Conservation (phyloP, 2,888 invertebrate species). For the Onchidella celtica region DNA sequence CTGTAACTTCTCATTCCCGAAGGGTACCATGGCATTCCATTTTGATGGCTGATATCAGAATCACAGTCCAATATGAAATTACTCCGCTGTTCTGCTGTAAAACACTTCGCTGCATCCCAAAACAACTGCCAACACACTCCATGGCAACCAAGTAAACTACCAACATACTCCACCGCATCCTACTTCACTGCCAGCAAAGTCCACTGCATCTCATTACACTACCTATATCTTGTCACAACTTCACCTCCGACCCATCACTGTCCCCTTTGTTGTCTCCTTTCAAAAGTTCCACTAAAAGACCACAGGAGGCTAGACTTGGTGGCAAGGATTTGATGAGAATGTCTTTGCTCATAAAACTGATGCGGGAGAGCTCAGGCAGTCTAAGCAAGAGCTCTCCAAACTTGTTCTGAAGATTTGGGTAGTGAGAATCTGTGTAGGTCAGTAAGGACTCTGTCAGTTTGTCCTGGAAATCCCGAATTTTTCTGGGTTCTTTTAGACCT, state of each 20-base stretch:
- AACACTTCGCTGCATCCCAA: too few species aligned
- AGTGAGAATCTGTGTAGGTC: constrained; percentile 93
- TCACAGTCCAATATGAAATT: too few species aligned
- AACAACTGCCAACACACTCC: too few species aligned
- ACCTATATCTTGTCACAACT: constrained; percentile 9
- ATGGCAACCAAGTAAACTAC: too few species aligned
- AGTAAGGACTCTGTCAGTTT: constrained; percentile 95
- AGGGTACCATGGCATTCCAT: too few species aligned
- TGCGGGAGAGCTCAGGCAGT: constrained; percentile 96
- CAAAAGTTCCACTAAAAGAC: constrained; percentile 96
- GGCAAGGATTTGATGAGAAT: constrained; percentile 85
- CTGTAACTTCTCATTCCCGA: too few species aligned
- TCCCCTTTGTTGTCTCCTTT: constrained; percentile 69
- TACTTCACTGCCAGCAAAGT: too few species aligned
- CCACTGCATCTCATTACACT: too few species aligned
- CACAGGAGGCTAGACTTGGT: constrained; percentile 94
- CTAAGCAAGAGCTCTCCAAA: constrained; percentile 95
- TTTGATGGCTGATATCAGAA: too few species aligned
- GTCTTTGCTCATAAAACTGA: constrained; percentile 95
- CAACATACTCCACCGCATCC: too few species aligned
- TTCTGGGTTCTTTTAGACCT: constrained; percentile 94
- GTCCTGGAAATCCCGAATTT: constrained; percentile 95
- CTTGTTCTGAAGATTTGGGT: constrained; percentile 95
- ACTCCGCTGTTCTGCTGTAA: too few species aligned
- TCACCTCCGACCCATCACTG: constrained; percentile 9